Base-by-base conservation (phyloP, 1,140 invertebrate species). In the Samia ricini region DNA sequence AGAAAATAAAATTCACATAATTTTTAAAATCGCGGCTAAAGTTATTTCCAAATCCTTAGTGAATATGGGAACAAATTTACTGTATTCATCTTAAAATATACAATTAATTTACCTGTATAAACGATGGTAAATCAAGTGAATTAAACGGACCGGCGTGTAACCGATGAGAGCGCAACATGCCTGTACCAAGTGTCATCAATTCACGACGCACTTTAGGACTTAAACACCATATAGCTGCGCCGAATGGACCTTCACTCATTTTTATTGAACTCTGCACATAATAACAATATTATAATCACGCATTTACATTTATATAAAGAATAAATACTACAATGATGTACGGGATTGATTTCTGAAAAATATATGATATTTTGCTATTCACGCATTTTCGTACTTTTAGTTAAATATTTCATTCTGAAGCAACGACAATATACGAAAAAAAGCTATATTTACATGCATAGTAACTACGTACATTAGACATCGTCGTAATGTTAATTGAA, bases 91-190 rank as follows among this genome's bases (percentile, higher is more conserved):
- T n/a, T n/a, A n/a, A n/a, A n/a, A n/a, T n/a, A n/a, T n/a, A n/a
- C n/a, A n/a, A n/a, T n/a, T n/a, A n/a, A n/a, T n/a, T 3, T 62
- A 83, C 84, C 75, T 79, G 77, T 56, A 85, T 72, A 66, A 88
- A 88, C 0, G 80, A 79, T 0, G 76, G 77, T 15, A 88, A 66
- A 50, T 84, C 66, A 0, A 88, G 61, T 5, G 58, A 67, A 48
- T 75, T 74, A 60, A 88, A 84, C 0, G 80, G 83, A 0, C 83
- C 85, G 0, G 85, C 85, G 0, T 69, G 58, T 5, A 88, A 51
- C 18, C 58, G 63, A 4, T 68, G 68, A 2, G 65, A 61, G 0
- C 24, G 60, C 22, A 75, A 58, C 75, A 81, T 79, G 1, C 81
- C 76, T 4, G 64, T 57, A 24, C 71, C 68, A 4, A 85, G 68